Conservation (phyloP, 2,888 invertebrate species). For the Agriopis marginaria region DNA sequence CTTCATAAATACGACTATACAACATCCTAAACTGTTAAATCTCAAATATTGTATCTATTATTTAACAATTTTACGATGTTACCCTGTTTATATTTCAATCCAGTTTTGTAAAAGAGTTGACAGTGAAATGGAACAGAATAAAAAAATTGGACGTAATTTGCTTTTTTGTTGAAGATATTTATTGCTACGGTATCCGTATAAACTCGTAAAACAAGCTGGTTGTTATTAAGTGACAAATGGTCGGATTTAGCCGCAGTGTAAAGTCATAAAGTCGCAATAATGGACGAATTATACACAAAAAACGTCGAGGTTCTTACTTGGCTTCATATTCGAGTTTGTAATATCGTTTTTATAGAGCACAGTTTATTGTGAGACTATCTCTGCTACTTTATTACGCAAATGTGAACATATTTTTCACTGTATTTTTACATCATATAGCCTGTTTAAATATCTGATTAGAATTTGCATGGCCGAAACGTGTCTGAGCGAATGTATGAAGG, state of each 20-base stretch:
- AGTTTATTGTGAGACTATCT: constrained; percentile 26
- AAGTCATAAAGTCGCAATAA: constrained; percentile 72
- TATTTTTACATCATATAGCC: not conserved
- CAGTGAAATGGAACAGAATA: constrained; percentile 69
- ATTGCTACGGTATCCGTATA: constrained; percentile 61
- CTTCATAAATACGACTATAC: constrained; percentile 61
- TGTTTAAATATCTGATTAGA: constrained; percentile 25
- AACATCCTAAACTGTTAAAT: constrained; percentile 62
- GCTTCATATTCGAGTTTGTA: constrained; percentile 48
- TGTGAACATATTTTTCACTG: constrained; percentile 20
- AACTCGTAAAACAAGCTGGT: constrained; percentile 71
- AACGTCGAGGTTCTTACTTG: constrained; percentile 60
- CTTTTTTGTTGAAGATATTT: constrained; percentile 72
- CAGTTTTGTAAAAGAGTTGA: constrained; percentile 66
- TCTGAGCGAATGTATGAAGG: not conserved
- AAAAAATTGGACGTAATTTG: constrained; percentile 71
- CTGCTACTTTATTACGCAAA: constrained; percentile 33
- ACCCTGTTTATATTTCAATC: constrained; percentile 62
- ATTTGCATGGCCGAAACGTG: constrained; percentile 13
- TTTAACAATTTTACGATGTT: constrained; percentile 60
- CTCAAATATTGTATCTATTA: constrained; percentile 55
- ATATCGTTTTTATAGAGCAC: constrained; percentile 37
- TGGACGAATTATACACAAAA: constrained; percentile 72
- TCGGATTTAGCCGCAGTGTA: constrained; percentile 66
- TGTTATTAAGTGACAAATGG: constrained; percentile 79